phyloP scores from a whole-genome alignment of 2,113 vertebrate genomes.

The Ivindomyrus marchei region DNA sequence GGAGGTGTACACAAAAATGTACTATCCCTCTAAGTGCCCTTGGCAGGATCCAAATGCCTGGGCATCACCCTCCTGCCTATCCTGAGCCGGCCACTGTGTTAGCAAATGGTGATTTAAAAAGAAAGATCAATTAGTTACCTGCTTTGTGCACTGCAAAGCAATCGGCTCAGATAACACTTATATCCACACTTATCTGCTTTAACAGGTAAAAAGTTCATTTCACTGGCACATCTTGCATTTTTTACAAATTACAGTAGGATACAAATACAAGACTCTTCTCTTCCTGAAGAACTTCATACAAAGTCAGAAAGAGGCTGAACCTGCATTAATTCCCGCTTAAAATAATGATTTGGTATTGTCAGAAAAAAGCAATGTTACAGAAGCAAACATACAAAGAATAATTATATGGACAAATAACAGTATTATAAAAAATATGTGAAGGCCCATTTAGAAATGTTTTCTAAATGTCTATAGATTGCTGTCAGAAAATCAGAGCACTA shows the following conservation, averaged over 20 bases:
- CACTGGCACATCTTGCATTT: background rate
- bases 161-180: background rate
- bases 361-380: background rate
- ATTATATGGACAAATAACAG: background rate
- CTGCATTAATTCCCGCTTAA: background rate
- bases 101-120: background rate
- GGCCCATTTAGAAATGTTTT: background rate
- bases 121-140: background rate
- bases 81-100: background rate
- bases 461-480: background rate
- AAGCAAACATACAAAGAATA: background rate
- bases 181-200: background rate
- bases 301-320: background rate
- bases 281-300: background rate
- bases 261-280: background rate
- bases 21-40: background rate
- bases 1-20: constrained; percentile 33
- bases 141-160: background rate
- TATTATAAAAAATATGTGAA: background rate
- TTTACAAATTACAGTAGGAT: background rate
- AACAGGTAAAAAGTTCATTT: background rate
- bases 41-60: background rate
- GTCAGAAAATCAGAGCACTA: background rate
- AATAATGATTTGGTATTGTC: background rate
- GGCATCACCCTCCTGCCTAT: background rate